A percentile compares a stretch with the other conserved stretches of the same genome.
phyloP scores from a whole-genome alignment of 2,888 invertebrate species.

The Gibbula magus region DNA sequence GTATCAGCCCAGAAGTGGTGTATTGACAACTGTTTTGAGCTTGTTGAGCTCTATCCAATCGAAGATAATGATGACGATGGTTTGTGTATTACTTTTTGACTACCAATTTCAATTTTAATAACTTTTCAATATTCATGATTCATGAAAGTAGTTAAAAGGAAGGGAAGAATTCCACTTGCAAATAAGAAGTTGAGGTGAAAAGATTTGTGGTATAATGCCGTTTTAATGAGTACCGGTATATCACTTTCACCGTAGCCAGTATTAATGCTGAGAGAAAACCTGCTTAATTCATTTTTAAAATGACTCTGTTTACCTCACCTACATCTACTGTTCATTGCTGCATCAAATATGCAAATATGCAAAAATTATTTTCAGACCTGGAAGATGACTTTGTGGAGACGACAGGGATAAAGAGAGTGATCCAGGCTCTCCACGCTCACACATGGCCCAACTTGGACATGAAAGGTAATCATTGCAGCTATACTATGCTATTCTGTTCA shows the following conservation, averaged over 20 bases:
- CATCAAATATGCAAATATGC: neutral
- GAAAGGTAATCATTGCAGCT: constrained; percentile 77
- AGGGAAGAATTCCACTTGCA: too few species aligned
- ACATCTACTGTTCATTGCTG: too few species aligned
- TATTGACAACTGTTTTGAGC: constrained; percentile 81
- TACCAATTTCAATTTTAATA: too few species aligned
- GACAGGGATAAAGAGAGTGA: constrained; percentile 81
- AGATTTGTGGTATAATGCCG: too few species aligned
- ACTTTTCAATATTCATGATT: too few species aligned
- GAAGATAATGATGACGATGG: constrained; percentile 75
- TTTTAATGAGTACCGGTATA: too few species aligned
- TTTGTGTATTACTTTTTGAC: neutral
- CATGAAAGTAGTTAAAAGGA: too few species aligned
- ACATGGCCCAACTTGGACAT: constrained; percentile 83
- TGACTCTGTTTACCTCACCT: neutral
- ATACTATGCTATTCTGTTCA: too few species aligned
- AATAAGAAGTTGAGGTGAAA: too few species aligned
- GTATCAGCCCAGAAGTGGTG: constrained; percentile 79
- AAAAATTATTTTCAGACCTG: constrained; percentile 25
- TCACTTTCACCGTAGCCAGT: too few species aligned
- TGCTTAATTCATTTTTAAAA: neutral
- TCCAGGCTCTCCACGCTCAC: constrained; percentile 84
- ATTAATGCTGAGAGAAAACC: neutral
- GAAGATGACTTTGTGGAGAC: constrained; percentile 79
- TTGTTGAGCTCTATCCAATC: constrained; percentile 81